A percentile compares a stretch with the other conserved stretches of the same genome.
These are phyloP conservation scores for Sebastes trivittatus DNA, from an alignment of 2,797 vertebrate species.

Conservation along the genomic window DNA sequence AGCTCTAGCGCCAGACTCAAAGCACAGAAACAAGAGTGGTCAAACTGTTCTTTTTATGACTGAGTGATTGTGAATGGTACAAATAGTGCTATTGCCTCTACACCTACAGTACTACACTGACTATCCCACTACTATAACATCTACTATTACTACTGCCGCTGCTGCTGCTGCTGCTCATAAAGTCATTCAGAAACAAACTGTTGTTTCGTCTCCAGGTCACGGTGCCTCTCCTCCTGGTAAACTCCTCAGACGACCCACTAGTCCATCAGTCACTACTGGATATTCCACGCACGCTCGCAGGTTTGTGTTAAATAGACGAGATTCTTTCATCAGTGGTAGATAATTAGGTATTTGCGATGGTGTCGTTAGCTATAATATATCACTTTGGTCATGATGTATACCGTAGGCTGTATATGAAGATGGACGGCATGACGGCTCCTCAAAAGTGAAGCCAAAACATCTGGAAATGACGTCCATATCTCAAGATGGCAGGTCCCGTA, in stretches of 20 bases:
- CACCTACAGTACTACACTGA: not conserved
- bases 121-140: too few relatives aligned
- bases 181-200: not conserved
- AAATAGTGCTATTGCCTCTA: not conserved
- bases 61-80: not conserved
- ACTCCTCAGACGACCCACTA: conserved; percentile 93
- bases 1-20: not conserved
- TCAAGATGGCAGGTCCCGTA: too few relatives aligned
- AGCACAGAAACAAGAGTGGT: not conserved
- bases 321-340: not conserved
- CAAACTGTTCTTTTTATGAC: not conserved
- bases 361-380: not conserved
- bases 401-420: too few relatives aligned
- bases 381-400: not conserved
- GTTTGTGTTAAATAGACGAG: conserved; percentile 66
- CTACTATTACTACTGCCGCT: not conserved
- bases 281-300: conserved; percentile 91
- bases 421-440: too few relatives aligned
- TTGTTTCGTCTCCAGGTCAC: conserved; percentile 82
- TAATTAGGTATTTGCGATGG: not conserved
- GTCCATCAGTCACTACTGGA: conserved; percentile 92
- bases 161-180: not conserved
- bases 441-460: too few relatives aligned
- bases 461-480: too few relatives aligned
- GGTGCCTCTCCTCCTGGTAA: conserved; percentile 93